phyloP scores from a whole-genome alignment of 2,113 vertebrate species.

The Ctenomys sociabilis region DNA sequence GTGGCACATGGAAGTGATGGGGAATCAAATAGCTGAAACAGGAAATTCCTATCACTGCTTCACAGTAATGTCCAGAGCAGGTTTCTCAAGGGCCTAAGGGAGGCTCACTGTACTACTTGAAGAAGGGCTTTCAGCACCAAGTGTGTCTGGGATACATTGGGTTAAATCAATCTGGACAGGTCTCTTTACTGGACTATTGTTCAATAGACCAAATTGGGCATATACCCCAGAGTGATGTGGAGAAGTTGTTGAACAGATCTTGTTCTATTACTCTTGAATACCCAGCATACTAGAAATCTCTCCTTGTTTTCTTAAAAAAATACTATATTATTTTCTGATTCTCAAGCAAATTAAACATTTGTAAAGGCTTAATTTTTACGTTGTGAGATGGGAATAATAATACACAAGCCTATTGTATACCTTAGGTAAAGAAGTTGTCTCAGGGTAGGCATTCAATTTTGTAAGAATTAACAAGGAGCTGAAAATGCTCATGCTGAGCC shows the following conservation, averaged over 20 bases:
- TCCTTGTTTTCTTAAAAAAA: not conserved
- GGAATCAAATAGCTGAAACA: not conserved
- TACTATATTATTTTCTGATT: not conserved
- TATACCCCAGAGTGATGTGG: not conserved
- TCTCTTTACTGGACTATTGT: constrained; percentile 15
- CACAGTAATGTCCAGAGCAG: not conserved
- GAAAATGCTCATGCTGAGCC: not conserved
- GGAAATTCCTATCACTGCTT: not conserved
- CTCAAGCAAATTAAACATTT: not conserved
- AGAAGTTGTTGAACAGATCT: not conserved
- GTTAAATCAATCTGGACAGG: not conserved
- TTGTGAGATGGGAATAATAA: not conserved
- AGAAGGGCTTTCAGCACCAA: not conserved
- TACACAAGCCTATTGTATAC: not conserved
- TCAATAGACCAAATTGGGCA: not conserved
- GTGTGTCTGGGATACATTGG: not conserved
- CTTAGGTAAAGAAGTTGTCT: not conserved
- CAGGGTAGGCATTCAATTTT: not conserved
- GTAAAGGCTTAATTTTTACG: not conserved
- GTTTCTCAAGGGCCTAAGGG: not conserved
- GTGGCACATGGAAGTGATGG: not conserved
- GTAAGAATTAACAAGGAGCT: not conserved
- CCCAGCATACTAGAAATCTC: constrained; percentile 26
- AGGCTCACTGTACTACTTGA: not conserved
- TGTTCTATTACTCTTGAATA: not conserved